Conservation (phyloP, 2,888 invertebrate species). For the Pyrrhosoma nymphula region DNA sequence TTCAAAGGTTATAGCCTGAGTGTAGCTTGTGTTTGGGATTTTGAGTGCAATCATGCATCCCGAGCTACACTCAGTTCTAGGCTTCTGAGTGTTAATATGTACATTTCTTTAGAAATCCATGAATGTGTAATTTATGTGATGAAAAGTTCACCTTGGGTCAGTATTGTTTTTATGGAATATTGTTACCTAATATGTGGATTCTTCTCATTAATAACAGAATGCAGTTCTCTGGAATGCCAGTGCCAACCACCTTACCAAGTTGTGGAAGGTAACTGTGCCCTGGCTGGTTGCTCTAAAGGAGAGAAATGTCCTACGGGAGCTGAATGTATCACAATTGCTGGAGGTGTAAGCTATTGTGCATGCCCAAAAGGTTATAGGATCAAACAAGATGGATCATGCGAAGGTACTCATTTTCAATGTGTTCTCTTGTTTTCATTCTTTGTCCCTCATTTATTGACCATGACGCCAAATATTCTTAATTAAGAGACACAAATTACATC, state of each 20-base stretch:
- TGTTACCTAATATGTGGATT: neutral
- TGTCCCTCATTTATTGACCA: neutral
- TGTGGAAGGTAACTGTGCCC: slow-evolving; percentile 89
- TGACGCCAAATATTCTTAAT: neutral
- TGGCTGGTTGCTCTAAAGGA: slow-evolving; percentile 90
- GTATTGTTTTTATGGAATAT: no score
- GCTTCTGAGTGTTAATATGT: no score
- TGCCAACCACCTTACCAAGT: slow-evolving; percentile 93
- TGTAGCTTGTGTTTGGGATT: no score
- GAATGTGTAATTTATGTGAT: no score
- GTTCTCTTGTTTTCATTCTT: neutral
- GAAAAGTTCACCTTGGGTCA: neutral
- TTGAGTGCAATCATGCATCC: no score
- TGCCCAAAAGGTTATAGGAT: slow-evolving; percentile 93
- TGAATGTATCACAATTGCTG: slow-evolving; percentile 93
- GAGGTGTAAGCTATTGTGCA: slow-evolving; percentile 94
- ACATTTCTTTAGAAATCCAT: no score
- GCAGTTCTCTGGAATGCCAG: slow-evolving; percentile 90
- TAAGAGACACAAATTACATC: neutral
- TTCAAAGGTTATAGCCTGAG: no score
- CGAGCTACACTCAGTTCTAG: no score
- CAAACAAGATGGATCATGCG: slow-evolving; percentile 88
- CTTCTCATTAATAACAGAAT: slow-evolving; percentile 79
- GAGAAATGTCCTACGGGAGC: slow-evolving; percentile 92
- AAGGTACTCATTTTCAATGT: slow-evolving; percentile 76